Evolutionary conservation across 2,797 vertebrate genomes (phyloP), one percentile per base, ranked within the genome.

Genomic region (Typhlichthys subterraneus): DNA sequence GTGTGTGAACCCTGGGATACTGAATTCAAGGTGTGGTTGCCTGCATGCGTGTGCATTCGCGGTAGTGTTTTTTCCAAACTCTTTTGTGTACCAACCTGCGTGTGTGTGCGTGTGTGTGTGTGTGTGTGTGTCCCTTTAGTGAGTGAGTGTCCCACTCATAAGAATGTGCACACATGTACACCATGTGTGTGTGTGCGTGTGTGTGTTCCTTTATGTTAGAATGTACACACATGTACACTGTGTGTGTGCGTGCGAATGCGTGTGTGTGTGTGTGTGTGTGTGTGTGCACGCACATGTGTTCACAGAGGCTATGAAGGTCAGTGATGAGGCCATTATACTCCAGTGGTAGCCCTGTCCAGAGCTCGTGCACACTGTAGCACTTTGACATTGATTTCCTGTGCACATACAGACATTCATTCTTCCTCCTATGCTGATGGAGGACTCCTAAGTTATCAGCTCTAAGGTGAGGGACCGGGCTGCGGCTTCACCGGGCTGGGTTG

Each of bases 301-400:
- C 49, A 66, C 53, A 0, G 0, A 63, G 63, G 54, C 72, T 63
- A 72, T 76, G 75, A 86, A 90, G 88, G 87, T 90, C 87, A 79
- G 56, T 3, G 4, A 47, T 56, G 70, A 76, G 82, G 83, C 85
- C 82, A 87, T 86, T 82, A 87, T 77, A 65, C 70, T 77, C 79
- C 63, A 77, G 78, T 76, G 66, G 71, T 77, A 63, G 77, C 70
- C 73, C 81, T 67, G 65, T 85, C 71, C 73, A 67, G 74, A 84
- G 73, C 66, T 77, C 61, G 84, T 76, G 82, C 33, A 38, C 33
- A 38, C 68, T 70, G 76, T 80, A 83, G 85, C 76, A 82, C 76
- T 79, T 84, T 58, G 80, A 57, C 72, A 93, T 91, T 83, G 90
- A 91, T 90, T 91, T 91, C 70, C 83, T 85, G 88, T 90, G 87